These are phyloP conservation scores for Smutsia gigantea DNA, from an alignment of 2,797 vertebrate species.

Conservation along the genomic window DNA sequence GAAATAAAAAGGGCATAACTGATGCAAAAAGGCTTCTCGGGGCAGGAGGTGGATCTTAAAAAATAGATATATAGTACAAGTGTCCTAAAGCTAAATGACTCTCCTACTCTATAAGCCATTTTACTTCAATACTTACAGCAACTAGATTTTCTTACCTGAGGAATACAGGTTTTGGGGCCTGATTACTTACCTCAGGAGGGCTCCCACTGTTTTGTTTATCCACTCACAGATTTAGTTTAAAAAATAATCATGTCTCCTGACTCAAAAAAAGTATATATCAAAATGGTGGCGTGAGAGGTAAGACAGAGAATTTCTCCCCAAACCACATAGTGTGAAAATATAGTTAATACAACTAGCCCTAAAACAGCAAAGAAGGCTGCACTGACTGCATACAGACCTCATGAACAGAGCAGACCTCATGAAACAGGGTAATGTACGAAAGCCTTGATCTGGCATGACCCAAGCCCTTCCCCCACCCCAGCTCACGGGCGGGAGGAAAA, in stretches of 20 bases:
- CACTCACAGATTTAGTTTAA: neutral
- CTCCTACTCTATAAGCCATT: neutral
- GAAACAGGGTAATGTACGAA: too few relatives aligned
- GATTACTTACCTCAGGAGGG: neutral
- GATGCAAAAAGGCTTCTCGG: neutral
- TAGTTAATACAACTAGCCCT: too few relatives aligned
- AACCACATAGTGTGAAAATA: too few relatives aligned
- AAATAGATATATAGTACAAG: neutral
- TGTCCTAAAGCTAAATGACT: neutral
- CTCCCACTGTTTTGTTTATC: neutral
- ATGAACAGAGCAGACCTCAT: too few relatives aligned
- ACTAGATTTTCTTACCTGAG: neutral
- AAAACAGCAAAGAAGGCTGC: too few relatives aligned
- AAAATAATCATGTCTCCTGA: neutral
- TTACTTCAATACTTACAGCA: neutral
- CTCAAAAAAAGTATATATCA: too few relatives aligned
- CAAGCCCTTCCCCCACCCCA: too few relatives aligned
- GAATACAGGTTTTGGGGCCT: neutral
- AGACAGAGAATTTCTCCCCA: too few relatives aligned
- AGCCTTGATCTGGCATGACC: too few relatives aligned
- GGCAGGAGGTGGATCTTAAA: neutral
- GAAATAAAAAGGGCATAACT: neutral
- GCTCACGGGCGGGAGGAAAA: too few relatives aligned
- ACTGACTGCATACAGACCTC: too few relatives aligned
- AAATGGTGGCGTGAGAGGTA: too few relatives aligned